These are phyloP conservation scores for Acanthoscelides obtectus DNA, from an alignment of 2,888 invertebrate species.

Conservation along the genomic window DNA sequence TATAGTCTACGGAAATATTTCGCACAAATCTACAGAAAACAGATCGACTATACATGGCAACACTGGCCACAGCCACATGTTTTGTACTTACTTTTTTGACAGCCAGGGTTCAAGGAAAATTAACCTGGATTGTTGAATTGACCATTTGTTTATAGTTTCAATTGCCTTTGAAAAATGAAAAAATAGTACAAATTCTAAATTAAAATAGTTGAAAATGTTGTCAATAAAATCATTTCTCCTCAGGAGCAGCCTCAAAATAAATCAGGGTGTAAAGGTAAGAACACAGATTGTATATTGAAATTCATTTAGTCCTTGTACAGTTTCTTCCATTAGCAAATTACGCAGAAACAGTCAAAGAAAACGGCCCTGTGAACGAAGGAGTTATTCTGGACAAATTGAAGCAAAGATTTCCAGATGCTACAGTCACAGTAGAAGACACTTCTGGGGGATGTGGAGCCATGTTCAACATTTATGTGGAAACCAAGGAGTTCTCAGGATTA, in stretches of 20 bases:
- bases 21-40: too few species aligned
- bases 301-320: background rate
- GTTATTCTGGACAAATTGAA: conserved; percentile 47
- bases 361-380: conserved; percentile 27
- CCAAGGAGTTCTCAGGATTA: conserved; percentile 65
- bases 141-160: too few species aligned
- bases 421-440: conserved; percentile 64
- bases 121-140: too few species aligned
- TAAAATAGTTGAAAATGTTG: background rate
- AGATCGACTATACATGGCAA: too few species aligned
- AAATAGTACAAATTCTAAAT: background rate
- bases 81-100: too few species aligned
- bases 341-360: background rate
- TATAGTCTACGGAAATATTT: too few species aligned
- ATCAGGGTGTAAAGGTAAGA: background rate
- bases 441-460: conserved; percentile 81
- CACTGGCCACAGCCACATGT: too few species aligned
- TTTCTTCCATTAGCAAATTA: background rate
- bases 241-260: background rate
- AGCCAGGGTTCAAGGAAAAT: too few species aligned
- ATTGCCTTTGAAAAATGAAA: background rate
- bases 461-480: conserved; percentile 68
- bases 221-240: background rate
- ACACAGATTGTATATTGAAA: background rate
- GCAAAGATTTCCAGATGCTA: conserved; percentile 57